Evolutionary conservation across 1,140 invertebrate species (phyloP), one percentile per base, ranked within the genome.

Genomic region (Drosophila grimshawi): DNA sequence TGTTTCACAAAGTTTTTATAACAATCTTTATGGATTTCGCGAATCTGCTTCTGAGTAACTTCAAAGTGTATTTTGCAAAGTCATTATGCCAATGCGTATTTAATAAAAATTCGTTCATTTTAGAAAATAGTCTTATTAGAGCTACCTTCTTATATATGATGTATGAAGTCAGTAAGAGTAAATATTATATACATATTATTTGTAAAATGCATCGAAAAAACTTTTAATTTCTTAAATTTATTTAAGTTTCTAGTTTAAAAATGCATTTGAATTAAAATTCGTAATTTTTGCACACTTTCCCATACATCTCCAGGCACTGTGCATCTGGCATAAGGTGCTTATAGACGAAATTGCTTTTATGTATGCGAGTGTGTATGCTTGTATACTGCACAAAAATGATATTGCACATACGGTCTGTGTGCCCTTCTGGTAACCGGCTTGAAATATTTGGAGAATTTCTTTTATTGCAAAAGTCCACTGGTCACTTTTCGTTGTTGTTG

Each of bases 381-480:
- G 57, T 55, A 69, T 71, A 52, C 63, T 32, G 56, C 37, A 56
- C 19, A 19, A 19, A 39, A 35, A 35, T 30, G 78, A 78, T 68
- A 69, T 78, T 65, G 45, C 81, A 76, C 82, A 86, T 80, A 80
- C 82, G 70, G 70, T 53, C 55, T 66, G 75, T 86, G 75, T 75
- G 78, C 59, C 63, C 46, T 60, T 49, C 81, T 68, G 51, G 66
- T 65, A 69, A 61, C 80, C 80, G 68, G 68, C 76, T 89, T 68
- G 55, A 86, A 88, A 88, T 81, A 89, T 88, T 89, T 69, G 80
- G 64, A 88, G 80, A 85, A 88, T 88, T 89, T 78, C 70, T 80
- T 72, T 86, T 86, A 86, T 86, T 86, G 83, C 79, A 70, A 61
- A 74, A 78, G 81, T 80, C 73, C 78, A 71, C 57, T 86, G 69